These are phyloP conservation scores for Drosophila bocki DNA, from an alignment of 1,140 invertebrate genomes.

Conservation along the genomic window DNA sequence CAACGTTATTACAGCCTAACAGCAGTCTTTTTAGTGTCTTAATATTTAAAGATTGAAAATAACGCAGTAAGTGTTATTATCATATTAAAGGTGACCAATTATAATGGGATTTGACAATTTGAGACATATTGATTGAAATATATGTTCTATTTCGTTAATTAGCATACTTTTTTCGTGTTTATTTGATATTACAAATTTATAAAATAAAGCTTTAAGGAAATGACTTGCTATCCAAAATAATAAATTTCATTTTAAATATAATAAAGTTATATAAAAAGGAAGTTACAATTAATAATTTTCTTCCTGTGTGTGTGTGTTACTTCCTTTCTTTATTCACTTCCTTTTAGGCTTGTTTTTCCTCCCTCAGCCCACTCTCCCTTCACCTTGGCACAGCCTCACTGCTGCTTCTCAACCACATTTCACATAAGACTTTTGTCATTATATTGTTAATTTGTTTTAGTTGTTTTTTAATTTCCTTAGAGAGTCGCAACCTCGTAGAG, in stretches of 20 bases:
- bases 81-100: no score
- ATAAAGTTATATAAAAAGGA: not conserved
- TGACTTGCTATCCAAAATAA: no score
- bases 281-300: conserved; percentile 14
- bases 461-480: conserved; percentile 84
- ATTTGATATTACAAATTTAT: not conserved
- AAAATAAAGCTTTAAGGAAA: no score
- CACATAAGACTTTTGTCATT: conserved; percentile 77
- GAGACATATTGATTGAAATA: no score
- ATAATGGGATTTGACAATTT: no score
- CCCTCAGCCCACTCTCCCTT: not conserved
- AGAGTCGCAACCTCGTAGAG: conserved; percentile 71
- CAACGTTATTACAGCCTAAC: no score
- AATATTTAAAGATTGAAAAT: no score
- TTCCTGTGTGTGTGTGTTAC: conserved; percentile 5
- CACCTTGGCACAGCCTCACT: not conserved
- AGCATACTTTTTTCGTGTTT: no score
- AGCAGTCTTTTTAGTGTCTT: no score
- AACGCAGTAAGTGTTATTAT: no score
- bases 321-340: conserved; percentile 7
- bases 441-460: conserved; percentile 84
- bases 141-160: not conserved
- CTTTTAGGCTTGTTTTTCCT: conserved; percentile 13
- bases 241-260: not conserved
- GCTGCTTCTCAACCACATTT: conserved; percentile 32